Conservation (phyloP, 2,888 invertebrate species). For the Sisyra nigra region DNA sequence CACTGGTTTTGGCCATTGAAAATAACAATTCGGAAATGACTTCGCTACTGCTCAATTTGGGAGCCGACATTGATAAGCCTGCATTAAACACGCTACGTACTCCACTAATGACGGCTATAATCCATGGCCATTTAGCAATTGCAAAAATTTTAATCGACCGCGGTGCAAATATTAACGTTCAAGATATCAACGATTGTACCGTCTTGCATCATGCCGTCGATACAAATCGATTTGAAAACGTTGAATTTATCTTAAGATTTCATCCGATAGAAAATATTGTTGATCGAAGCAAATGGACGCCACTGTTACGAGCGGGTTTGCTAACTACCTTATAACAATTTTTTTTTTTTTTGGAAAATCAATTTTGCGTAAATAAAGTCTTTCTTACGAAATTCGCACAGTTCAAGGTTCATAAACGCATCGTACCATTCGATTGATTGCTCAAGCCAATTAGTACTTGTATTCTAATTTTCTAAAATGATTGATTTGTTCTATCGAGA, state of each 20-base stretch:
- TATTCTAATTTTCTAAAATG: too few species aligned
- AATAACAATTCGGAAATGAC: slow-evolving; percentile 29
- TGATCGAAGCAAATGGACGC: slow-evolving; percentile 37
- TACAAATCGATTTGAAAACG: slow-evolving; percentile 24
- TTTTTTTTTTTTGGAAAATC: too few species aligned
- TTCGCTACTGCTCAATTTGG: slow-evolving; percentile 27
- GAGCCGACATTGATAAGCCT: slow-evolving; percentile 31
- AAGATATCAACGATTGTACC: slow-evolving; percentile 32
- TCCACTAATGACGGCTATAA: slow-evolving; percentile 33
- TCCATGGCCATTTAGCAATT: slow-evolving; percentile 22
- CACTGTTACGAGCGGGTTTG: slow-evolving; percentile 33
- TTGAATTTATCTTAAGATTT: slow-evolving; percentile 23
- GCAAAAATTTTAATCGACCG: slow-evolving; percentile 30
- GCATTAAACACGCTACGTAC: slow-evolving; percentile 26
- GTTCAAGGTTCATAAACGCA: too few species aligned
- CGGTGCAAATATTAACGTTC: slow-evolving; percentile 26
- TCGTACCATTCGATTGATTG: too few species aligned
- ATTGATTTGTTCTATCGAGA: too few species aligned
- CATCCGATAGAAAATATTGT: slow-evolving; percentile 25
- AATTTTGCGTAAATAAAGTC: too few species aligned
- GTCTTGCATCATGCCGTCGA: slow-evolving; percentile 38
- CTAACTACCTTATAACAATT: too few species aligned
- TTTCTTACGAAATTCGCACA: too few species aligned
- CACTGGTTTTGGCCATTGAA: slow-evolving; percentile 34
- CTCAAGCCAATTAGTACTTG: too few species aligned